A percentile compares a stretch with the other conserved stretches of the same genome.
Evolutionary conservation across 2,888 invertebrate genomes (phyloP).

Genomic region (Hedychridium roseum): DNA sequence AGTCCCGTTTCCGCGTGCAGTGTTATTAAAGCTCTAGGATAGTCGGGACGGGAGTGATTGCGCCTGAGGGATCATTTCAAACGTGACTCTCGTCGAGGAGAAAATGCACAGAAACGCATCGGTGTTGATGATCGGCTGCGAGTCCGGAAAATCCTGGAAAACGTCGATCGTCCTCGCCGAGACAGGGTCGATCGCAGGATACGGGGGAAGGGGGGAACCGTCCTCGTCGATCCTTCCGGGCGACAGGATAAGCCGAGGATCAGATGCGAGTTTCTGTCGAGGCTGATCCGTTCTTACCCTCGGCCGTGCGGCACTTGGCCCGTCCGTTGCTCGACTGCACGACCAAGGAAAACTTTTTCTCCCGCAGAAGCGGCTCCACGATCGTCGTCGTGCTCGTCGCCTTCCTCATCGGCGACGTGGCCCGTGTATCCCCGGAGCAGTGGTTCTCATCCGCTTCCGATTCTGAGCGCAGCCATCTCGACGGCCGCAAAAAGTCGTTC

Average conservation of each 20-base stretch:
- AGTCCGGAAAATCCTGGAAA: neutral
- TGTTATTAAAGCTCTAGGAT: no score
- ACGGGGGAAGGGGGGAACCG: neutral
- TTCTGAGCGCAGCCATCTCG: conserved; percentile 10
- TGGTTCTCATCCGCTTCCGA: conserved; percentile 8
- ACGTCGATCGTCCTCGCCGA: neutral
- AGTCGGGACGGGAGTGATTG: no score
- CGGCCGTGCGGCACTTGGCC: conserved; percentile 24
- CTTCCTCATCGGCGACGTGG: neutral
- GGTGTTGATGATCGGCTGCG: neutral
- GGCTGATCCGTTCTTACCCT: conserved; percentile 10
- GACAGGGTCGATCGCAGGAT: neutral
- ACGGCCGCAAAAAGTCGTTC: conserved; percentile 5
- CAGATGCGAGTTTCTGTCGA: conserved; percentile 44
- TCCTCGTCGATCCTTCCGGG: conserved; percentile 10
- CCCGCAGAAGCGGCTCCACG: conserved; percentile 1
- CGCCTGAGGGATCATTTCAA: neutral
- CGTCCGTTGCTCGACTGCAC: conserved; percentile 36
- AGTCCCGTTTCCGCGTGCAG: no score
- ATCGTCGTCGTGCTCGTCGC: conserved; percentile 1
- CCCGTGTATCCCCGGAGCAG: neutral
- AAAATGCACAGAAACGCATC: neutral
- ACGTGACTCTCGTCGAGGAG: neutral
- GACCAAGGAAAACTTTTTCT: conserved; percentile 33
- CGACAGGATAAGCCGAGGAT: conserved; percentile 16